Evolutionary conservation across 2,888 invertebrate genomes (phyloP), one percentile per base, ranked within the genome.

Genomic region (Dugesia japonica): DNA sequence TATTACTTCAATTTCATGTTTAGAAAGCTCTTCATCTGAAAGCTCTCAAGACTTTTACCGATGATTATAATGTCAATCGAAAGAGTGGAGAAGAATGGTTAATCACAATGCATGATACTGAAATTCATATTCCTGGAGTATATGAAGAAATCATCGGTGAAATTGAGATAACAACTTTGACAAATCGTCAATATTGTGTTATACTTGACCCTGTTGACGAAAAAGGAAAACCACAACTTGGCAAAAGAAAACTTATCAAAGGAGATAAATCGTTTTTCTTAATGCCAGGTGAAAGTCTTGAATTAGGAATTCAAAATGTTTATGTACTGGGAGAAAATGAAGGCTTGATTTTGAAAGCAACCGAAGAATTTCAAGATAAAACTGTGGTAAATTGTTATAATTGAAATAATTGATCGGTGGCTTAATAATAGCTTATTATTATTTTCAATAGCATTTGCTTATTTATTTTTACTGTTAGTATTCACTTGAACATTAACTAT

Each of bases 71-170:
- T 15, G 80, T 82, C 9, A 79, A 80, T 7, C 81, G 86, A 27
- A 86, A 86, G 80, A 86, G 85, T 79, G 86, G 86, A 42, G 86
- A 86, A 79, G 86, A 87, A 80, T 86, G 86, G 86, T 80, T 87
- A 72, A 83, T 86, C 72, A 86, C 83, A 27, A 81, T 85, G 81
- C 79, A 81, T 1, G 85, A 86, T 79, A 84, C 85, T 15, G 86
- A 87, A 78, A 84, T 85, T 17, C 86, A 86, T 80, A 87, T 87
- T 78, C 86, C 86, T n/a, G 82, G 83, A 78, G 86, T 87, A 0
- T 86, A 86, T 80, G 86, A 86, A 81, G 83, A 85, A 82, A 84
- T 86, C 7, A 82, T 85, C 13, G 85, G 84, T 31, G 83, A 84
- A 9, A 83, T 85, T 15, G 81, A 83, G 76, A 86, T 86, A 75